Conservation (phyloP, 2,888 invertebrate species). For the Drosophila aldrichi region DNA sequence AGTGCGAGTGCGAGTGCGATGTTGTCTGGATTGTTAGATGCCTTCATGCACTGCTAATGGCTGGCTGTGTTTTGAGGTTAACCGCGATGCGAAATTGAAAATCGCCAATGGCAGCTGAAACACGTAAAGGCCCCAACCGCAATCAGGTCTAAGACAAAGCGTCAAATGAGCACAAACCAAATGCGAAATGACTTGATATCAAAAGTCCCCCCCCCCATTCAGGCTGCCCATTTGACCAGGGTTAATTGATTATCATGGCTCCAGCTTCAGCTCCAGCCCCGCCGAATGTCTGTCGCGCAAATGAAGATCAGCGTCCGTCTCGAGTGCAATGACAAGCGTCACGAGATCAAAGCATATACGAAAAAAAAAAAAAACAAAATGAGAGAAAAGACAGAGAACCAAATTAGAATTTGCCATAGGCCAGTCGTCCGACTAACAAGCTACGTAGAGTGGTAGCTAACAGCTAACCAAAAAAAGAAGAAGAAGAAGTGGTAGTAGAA, state of each 20-base stretch:
- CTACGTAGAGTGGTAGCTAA: constrained; percentile 51
- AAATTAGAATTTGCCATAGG: constrained; percentile 68
- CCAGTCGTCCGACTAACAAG: constrained; percentile 33
- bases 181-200: constrained; percentile 33
- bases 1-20: constrained; percentile 4
- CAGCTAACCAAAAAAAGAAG: constrained; percentile 12
- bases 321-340: constrained; percentile 73
- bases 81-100: constrained; percentile 64
- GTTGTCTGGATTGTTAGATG: constrained; percentile 40
- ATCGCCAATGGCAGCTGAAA: constrained; percentile 30
- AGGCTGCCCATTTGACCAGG: constrained; percentile 60
- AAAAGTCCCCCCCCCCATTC: constrained; percentile 10
- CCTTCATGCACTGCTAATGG: constrained; percentile 35
- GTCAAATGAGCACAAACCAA: constrained; percentile 19
- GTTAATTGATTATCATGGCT: constrained; percentile 74
- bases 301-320: constrained; percentile 49
- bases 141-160: constrained; percentile 40
- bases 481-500: neutral
- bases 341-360: constrained; percentile 72
- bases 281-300: constrained; percentile 23
- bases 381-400: constrained; percentile 21
- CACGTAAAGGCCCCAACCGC: constrained; percentile 23
- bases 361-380: neutral
- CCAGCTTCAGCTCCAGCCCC: constrained; percentile 18
- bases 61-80: constrained; percentile 45